Conservation (phyloP, 2,113 vertebrate species). For the Neodontobutis hainanensis region DNA sequence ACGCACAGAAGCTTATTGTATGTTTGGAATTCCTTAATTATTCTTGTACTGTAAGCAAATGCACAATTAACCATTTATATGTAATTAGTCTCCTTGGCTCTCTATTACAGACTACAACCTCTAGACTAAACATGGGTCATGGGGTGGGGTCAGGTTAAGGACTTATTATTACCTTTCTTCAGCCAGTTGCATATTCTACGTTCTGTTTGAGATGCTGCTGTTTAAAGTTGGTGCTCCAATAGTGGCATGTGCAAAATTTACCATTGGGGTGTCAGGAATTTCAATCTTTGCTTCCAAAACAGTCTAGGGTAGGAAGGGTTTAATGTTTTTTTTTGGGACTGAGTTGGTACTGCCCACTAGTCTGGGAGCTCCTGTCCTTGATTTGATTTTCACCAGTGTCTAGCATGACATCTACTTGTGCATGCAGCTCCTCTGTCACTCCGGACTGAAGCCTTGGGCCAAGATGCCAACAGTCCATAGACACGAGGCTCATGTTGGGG, state of each 20-base stretch:
- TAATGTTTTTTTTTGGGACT: constrained; percentile 5
- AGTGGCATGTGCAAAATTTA: constrained; percentile 84
- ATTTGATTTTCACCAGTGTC: constrained; percentile 11
- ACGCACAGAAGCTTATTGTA: constrained; percentile 32
- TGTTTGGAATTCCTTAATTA: constrained; percentile 16
- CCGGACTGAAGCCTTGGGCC: constrained; percentile 36
- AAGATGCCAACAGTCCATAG: constrained; percentile 67
- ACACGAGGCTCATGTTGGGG: constrained; percentile 39
- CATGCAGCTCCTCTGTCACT: constrained; percentile 29
- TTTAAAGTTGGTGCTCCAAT: constrained; percentile 32
- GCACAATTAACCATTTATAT: constrained; percentile 15
- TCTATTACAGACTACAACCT: neutral
- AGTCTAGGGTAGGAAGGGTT: constrained; percentile 54
- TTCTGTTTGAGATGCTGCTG: constrained; percentile 57
- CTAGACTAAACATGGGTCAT: constrained; percentile 42
- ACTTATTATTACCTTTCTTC: constrained; percentile 51
- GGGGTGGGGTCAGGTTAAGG: constrained; percentile 53
- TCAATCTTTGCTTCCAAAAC: constrained; percentile 89
- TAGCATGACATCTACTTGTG: constrained; percentile 19
- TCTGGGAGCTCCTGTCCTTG: constrained; percentile 14
- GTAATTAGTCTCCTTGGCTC: neutral
- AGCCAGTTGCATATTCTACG: constrained; percentile 62
- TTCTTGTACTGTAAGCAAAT: constrained; percentile 20
- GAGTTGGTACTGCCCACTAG: neutral
- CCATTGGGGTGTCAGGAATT: constrained; percentile 89